These are phyloP conservation scores for Octopus bimaculoides DNA, from an alignment of 1,140 invertebrate genomes.

Conservation along the genomic window DNA sequence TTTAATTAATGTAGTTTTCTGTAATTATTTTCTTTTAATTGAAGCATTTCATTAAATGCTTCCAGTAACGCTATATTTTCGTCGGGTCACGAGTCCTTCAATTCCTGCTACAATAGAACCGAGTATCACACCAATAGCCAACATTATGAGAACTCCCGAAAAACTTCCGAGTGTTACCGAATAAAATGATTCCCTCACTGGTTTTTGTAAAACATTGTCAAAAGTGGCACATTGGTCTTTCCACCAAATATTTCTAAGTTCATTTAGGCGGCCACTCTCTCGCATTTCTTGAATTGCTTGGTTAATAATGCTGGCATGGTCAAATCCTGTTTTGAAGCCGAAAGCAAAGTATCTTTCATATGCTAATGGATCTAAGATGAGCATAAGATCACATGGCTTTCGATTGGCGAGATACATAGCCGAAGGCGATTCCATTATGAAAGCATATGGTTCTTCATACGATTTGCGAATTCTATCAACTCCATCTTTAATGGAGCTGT, in stretches of 20 bases:
- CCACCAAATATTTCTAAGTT: slow-evolving; percentile 39
- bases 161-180: slow-evolving; percentile 36
- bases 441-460: slow-evolving; percentile 81
- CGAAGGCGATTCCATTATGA: slow-evolving; percentile 91
- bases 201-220: slow-evolving; percentile 2
- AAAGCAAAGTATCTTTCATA: slow-evolving; percentile 29
- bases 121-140: slow-evolving; percentile 31
- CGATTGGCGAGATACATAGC: slow-evolving; percentile 60
- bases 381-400: slow-evolving; percentile 32
- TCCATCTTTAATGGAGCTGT: slow-evolving; percentile 27
- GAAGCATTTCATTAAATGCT: slow-evolving; percentile 27
- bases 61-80: too few relatives aligned
- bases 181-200: slow-evolving; percentile 21
- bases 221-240: slow-evolving; percentile 23
- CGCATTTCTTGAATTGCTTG: slow-evolving; percentile 25
- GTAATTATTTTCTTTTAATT: neutral
- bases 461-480: slow-evolving; percentile 32
- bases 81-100: slow-evolving; percentile 20
- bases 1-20: too few relatives aligned
- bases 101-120: slow-evolving; percentile 30
- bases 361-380: slow-evolving; percentile 29
- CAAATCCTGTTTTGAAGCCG: slow-evolving; percentile 19
- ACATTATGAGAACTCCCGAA: slow-evolving; percentile 36
- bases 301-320: slow-evolving; percentile 20
- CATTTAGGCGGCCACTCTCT: slow-evolving; percentile 29